Evolutionary conservation across 2,888 invertebrate genomes (phyloP), one percentile per base, ranked within the genome.

Genomic region (Portevinia maculata): DNA sequence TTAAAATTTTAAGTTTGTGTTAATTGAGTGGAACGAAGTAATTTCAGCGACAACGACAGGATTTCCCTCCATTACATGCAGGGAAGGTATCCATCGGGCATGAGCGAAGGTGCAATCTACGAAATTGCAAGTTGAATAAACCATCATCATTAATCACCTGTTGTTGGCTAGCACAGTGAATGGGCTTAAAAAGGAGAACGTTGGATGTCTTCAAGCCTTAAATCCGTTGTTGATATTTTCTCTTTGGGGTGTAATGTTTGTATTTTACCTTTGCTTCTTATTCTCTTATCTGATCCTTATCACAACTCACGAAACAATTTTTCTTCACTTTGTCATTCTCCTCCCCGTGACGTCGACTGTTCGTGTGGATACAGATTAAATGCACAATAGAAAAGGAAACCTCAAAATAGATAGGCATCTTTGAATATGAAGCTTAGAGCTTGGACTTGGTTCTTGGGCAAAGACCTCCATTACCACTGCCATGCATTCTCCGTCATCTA

Each of bases 21-120:
- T 75, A 81, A 81, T 81, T 81, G 70, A 60, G 81, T 70, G 81
- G 81, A 81, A 81, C 75, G 70, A 81, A 76, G 75, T 81, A 75
- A 75, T 81, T 81, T 71, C 24, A 70, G 60, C 75, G 46, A 53
- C 59, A 60, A 70, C 70, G 64, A 69, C 50, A 75, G 74, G 46
- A 24, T 64, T 73, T 67, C 50, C 65, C 52, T 57, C 59, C 64
- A 65, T 69, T 52, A 57, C 53, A 44, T 28, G 30, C 30, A 13
- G 15, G 1, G 39, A 39, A 15, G 19, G 30, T 3, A 32, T 34
- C 24, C 39, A 53, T 11, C 24, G 17, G 34, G 57, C 39, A 48
- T 28, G 8, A n/a, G 62, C 62, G 67, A 52, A 74, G 62, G 74
- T 69, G 75, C 64, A 81, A 65, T 70, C 70, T 75, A 60, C 28